Base-by-base conservation (phyloP, 2,113 vertebrate species). In the Hucho hucho region DNA sequence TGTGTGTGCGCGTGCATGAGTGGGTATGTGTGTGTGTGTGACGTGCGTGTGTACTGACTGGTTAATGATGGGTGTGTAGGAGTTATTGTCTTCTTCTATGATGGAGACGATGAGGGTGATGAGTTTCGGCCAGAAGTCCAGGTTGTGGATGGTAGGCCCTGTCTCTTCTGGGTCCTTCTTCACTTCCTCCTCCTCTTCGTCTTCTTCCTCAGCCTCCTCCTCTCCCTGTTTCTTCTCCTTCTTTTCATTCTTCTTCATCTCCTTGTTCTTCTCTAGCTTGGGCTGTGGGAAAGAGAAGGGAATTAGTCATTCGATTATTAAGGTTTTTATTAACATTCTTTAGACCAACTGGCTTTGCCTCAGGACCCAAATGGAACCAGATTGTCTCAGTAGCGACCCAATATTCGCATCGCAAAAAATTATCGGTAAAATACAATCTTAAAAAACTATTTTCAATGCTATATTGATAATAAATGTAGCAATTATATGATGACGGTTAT, bases 91-190 rank as follows among this genome's bases (percentile, higher is more conserved):
- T 75, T 99, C 98, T 82, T 99, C 98, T 18, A 97, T 96, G 89
- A 99, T 99, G 74, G 98, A 99, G 72, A 99, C 97, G 25, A 99
- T 97, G 66, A 99, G 93, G 0, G 97, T 99, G 86, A 99, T 99
- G 86, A 99, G 96, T 78, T 99, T 98, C n/a, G 97, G 96, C 98
- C 97, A 99, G 83, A 98, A 99, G 81, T 99, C 97, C 90, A 99
- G 92, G 87, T 98, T 98, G 86, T 92, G 93, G 77, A 98, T 95
- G 81, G 95, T 97, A 29, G 98, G 98, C 0, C 97, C 98, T 69
- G 95, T 96, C 65, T 99, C 97, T 73, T 98, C 97, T 0, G 87
- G 91, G 61, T 94, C 87, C 28, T 86, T 79, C 28, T 95, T 94
- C 25, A 94, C 92, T 25, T 91, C 94, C 67, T 96, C 94, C 0